Percentiles rank a stretch among this genome's conserved stretches.
Evolutionary conservation across 2,797 vertebrate species (phyloP).

Genomic region (Zenarchopterus dispar): DNA sequence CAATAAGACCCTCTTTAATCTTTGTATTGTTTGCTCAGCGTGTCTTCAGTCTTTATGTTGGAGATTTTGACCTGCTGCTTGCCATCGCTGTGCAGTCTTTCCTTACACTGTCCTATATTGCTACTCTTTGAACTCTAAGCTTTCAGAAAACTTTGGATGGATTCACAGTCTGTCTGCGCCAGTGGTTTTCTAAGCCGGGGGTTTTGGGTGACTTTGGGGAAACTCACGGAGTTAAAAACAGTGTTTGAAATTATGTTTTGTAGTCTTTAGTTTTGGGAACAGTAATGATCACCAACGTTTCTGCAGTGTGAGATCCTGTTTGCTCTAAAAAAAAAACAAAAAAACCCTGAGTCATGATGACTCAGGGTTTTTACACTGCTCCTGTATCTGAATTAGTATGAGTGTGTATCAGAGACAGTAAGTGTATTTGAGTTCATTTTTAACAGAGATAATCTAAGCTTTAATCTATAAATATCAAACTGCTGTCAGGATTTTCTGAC

Average conservation of each 20-base stretch:
- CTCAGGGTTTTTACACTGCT: slow-evolving; percentile 61
- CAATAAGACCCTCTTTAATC: slow-evolving; percentile 37
- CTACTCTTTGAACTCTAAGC: too few species aligned
- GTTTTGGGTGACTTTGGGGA: slow-evolving; percentile 7
- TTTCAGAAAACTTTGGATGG: too few species aligned
- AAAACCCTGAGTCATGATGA: slow-evolving; percentile 65
- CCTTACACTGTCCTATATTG: not conserved
- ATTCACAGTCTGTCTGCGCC: too few species aligned
- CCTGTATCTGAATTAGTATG: not conserved
- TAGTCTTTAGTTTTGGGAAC: not conserved
- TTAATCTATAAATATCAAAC: slow-evolving; percentile 52
- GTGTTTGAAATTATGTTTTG: slow-evolving; percentile 14
- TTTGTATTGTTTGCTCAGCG: slow-evolving; percentile 44
- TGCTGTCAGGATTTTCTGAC: too few species aligned
- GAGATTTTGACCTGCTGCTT: slow-evolving; percentile 20
- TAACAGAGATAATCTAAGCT: slow-evolving; percentile 16
- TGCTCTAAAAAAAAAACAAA: too few species aligned
- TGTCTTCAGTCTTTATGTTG: slow-evolving; percentile 38
- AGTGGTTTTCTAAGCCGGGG: too few species aligned
- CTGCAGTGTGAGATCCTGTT: slow-evolving; percentile 39
- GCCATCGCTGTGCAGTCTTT: slow-evolving; percentile 1
- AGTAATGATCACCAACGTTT: slow-evolving; percentile 19
- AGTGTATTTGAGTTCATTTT: slow-evolving; percentile 7
- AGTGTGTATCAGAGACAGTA: not conserved
- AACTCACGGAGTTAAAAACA: not conserved